Percentiles rank a stretch among this genome's conserved stretches.
phyloP scores from a whole-genome alignment of 1,140 invertebrate species.

The Asobara japonica region DNA sequence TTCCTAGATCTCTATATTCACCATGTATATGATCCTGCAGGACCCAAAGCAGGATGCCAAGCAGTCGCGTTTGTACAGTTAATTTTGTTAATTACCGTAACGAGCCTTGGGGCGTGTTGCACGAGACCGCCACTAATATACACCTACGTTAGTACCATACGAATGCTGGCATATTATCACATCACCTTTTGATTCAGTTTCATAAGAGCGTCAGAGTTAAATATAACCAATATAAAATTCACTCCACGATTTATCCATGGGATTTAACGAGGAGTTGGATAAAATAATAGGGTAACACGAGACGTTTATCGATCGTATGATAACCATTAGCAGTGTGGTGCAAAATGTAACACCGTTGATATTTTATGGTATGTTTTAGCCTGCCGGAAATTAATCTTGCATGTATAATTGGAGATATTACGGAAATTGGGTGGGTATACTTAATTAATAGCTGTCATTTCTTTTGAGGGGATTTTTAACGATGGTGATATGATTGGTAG shows the following conservation, averaged over 20 bases:
- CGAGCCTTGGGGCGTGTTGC: conserved; percentile 19
- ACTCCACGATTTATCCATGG: background rate
- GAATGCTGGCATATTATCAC: background rate
- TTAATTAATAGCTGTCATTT: background rate
- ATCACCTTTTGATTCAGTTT: conserved; percentile 5
- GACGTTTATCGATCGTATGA: conserved; percentile 8
- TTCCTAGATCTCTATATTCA: background rate
- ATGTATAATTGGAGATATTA: background rate
- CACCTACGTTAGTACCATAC: background rate
- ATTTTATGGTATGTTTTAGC: background rate
- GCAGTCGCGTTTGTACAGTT: conserved; percentile 28
- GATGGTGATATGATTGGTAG: too few relatives aligned
- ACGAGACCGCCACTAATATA: background rate
- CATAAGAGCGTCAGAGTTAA: background rate
- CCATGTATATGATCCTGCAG: background rate
- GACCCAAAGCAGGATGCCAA: background rate
- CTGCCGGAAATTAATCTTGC: background rate
- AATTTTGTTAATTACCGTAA: conserved; percentile 51
- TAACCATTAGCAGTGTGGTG: background rate
- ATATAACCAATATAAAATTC: conserved; percentile 1
- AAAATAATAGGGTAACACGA: conserved; percentile 7
- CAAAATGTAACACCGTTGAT: background rate
- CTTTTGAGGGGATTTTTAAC: background rate
- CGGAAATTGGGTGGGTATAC: background rate
- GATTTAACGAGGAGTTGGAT: conserved; percentile 1